Percentiles rank a stretch among this genome's conserved stretches.
Evolutionary conservation across 2,797 vertebrate genomes (phyloP).

Genomic region (Mustela erminea): DNA sequence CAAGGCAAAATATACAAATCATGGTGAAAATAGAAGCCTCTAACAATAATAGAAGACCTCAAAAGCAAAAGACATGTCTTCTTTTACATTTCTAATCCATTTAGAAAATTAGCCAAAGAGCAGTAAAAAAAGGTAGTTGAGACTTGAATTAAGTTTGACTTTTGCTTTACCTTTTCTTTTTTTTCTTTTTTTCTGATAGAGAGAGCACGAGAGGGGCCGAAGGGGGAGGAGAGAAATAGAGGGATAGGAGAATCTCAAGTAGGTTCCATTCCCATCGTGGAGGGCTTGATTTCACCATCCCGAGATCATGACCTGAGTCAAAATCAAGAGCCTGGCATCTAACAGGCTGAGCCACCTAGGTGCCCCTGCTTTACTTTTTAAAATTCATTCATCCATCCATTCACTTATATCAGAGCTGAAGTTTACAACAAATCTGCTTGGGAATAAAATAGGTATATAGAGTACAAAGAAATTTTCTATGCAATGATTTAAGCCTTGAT

Average conservation of each 20-base stretch:
- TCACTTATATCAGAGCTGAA: background rate
- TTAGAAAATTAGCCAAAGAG: background rate
- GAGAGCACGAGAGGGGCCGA: accelerated
- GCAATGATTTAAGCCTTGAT: slow-evolving; percentile 18
- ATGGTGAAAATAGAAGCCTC: background rate
- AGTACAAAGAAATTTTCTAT: background rate
- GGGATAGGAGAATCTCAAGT: background rate
- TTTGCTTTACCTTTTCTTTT: background rate
- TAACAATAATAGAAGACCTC: background rate
- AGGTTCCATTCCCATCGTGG: background rate
- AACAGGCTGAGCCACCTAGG: background rate
- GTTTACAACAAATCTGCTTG: background rate
- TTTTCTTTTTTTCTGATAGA: background rate
- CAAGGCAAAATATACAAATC: background rate
- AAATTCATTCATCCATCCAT: background rate
- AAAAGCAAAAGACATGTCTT: background rate
- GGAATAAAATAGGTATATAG: background rate
- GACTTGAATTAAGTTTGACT: background rate
- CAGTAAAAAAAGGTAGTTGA: background rate
- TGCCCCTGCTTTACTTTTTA: background rate
- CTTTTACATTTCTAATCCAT: background rate
- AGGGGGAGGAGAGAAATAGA: background rate
- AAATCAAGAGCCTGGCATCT: background rate
- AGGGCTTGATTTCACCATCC: background rate
- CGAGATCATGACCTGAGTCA: background rate